Conservation (phyloP, 2,888 invertebrate genomes). For the Neoaliturus tenellus region DNA sequence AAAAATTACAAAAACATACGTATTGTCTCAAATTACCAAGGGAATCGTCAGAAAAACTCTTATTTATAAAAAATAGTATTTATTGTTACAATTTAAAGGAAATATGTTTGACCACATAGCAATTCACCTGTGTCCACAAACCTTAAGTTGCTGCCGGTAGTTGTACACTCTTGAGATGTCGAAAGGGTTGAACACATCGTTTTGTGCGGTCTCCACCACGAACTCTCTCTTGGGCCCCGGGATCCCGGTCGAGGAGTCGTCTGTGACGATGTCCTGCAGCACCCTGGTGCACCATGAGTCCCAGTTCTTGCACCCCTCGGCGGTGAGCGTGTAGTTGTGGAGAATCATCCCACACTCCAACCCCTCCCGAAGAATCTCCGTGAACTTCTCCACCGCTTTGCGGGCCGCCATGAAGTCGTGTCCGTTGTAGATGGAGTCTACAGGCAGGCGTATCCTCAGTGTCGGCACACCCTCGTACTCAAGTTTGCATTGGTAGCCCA, state of each 20-base stretch:
- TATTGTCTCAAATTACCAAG: too few species aligned
- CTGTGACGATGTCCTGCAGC: slow-evolving; percentile 4
- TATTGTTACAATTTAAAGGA: too few species aligned
- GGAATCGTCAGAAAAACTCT: too few species aligned
- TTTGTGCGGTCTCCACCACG: neutral
- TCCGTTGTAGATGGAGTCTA: slow-evolving; percentile 21
- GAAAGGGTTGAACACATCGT: neutral
- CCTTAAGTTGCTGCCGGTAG: slow-evolving; percentile 10
- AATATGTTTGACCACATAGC: too few species aligned
- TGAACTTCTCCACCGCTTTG: slow-evolving; percentile 19
- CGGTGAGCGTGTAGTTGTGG: slow-evolving; percentile 22
- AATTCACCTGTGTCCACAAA: slow-evolving; percentile 8
- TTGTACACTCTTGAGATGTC: slow-evolving; percentile 26
- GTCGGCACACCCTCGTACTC: neutral
- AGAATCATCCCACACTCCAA: slow-evolving; percentile 29
- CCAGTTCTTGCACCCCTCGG: neutral
- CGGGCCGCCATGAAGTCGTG: slow-evolving; percentile 36
- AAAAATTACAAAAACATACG: too few species aligned
- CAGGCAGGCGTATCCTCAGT: slow-evolving; percentile 4
- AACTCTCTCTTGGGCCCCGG: neutral
- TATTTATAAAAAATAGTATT: too few species aligned
- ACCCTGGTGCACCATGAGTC: slow-evolving; percentile 32
- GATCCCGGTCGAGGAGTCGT: neutral
- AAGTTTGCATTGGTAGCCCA: neutral
- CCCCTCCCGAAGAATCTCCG: slow-evolving; percentile 22